Conservation (phyloP, 1,140 invertebrate species). For the Drosophila funebris region DNA sequence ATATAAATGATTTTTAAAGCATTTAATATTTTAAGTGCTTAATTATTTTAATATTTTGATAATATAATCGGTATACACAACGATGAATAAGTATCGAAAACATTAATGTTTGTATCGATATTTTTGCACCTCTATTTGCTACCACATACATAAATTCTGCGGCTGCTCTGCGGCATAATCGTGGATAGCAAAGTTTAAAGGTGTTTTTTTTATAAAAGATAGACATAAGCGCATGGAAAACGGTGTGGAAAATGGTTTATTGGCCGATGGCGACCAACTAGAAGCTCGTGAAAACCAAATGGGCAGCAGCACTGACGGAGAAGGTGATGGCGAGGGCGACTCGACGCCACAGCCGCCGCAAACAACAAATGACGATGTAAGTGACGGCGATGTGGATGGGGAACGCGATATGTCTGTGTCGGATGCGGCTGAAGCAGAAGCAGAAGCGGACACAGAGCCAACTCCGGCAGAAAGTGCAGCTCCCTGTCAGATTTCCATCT, state of each 20-base stretch:
- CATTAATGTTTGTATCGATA: slow-evolving; percentile 5
- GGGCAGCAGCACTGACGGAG: slow-evolving; percentile 66
- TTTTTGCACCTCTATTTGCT: slow-evolving; percentile 29
- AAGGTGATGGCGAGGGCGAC: slow-evolving; percentile 53
- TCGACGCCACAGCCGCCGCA: slow-evolving; percentile 53
- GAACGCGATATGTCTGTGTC: slow-evolving; percentile 48
- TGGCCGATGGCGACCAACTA: slow-evolving; percentile 60
- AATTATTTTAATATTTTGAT: too few relatives aligned
- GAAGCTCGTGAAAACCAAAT: slow-evolving; percentile 65
- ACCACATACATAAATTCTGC: slow-evolving; percentile 65
- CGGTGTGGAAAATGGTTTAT: slow-evolving; percentile 70
- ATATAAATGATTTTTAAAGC: too few relatives aligned
- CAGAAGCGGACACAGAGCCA: slow-evolving; percentile 41
- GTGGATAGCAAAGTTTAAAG: slow-evolving; percentile 37
- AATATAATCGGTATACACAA: too few relatives aligned
- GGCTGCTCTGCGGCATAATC: slow-evolving; percentile 48
- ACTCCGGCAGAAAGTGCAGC: slow-evolving; percentile 25
- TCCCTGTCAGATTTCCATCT: slow-evolving; percentile 20
- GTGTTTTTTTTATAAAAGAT: slow-evolving; percentile 35
- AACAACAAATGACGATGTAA: slow-evolving; percentile 69
- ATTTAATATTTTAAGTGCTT: too few relatives aligned
- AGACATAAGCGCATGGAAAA: slow-evolving; percentile 67
- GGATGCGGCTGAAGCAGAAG: slow-evolving; percentile 35
- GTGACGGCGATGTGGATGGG: slow-evolving; percentile 41
- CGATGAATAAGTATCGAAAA: background rate